Percentiles rank a stretch among this genome's conserved stretches.
These are phyloP conservation scores for Sylvietta virens DNA, from an alignment of 2,113 vertebrate genomes.

Conservation along the genomic window DNA sequence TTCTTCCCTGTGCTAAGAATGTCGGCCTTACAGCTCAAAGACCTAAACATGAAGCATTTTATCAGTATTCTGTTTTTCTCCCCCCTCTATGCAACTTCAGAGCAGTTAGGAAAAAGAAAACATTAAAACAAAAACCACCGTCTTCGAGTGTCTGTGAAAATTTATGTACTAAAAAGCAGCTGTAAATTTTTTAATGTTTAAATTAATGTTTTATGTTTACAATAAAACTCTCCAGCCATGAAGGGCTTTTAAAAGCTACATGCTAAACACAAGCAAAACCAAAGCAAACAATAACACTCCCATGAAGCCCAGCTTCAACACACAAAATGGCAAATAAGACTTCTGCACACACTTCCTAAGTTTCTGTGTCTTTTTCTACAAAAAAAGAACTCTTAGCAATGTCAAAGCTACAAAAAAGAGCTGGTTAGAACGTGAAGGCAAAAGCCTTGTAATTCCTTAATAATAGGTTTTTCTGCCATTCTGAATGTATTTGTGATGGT, in stretches of 20 bases:
- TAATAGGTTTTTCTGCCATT: not conserved
- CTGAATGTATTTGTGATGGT: not conserved
- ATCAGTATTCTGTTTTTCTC: not conserved
- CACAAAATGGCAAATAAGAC: not conserved
- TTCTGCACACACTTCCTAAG: not conserved
- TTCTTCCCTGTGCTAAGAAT: not conserved
- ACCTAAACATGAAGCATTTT: not conserved
- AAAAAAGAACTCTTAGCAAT: not conserved
- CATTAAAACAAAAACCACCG: constrained; percentile 50
- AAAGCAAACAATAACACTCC: constrained; percentile 24
- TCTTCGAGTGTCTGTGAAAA: constrained; percentile 68
- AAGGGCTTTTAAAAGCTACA: constrained; percentile 72
- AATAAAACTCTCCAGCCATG: constrained; percentile 71
- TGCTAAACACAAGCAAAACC: constrained; percentile 56
- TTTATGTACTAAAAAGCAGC: constrained; percentile 73
- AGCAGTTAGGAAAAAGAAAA: constrained; percentile 27
- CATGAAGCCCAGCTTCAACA: not conserved
- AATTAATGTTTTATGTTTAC: constrained; percentile 79
- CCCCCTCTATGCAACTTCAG: not conserved
- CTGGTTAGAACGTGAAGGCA: not conserved
- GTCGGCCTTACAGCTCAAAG: not conserved
- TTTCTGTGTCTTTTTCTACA: not conserved
- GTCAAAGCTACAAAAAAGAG: not conserved
- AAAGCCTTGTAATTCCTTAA: constrained; percentile 11
- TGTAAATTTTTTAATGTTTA: constrained; percentile 78